A percentile compares a stretch with the other conserved stretches of the same genome.
These are phyloP conservation scores for Chitala chitala DNA, from an alignment of 2,113 vertebrate species.

Conservation along the genomic window DNA sequence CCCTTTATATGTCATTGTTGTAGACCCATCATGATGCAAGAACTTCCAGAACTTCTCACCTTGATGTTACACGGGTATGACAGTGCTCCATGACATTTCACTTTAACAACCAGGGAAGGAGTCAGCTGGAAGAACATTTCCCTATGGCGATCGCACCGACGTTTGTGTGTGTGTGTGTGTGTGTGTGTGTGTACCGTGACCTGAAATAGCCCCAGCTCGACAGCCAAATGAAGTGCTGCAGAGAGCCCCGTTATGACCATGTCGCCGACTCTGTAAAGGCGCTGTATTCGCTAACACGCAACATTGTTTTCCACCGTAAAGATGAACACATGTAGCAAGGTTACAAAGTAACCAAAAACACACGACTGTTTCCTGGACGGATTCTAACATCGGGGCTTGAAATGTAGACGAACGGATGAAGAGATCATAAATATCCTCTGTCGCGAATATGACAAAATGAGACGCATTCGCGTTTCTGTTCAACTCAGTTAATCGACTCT, in stretches of 20 bases:
- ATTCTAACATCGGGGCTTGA: not conserved
- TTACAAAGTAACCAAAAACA: too few relatives aligned
- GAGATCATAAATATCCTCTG: conserved; percentile 3
- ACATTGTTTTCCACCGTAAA: too few relatives aligned
- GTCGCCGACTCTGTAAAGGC: not conserved
- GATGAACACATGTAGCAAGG: too few relatives aligned
- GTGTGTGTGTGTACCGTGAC: not conserved
- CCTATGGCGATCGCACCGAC: not conserved
- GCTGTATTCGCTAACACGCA: too few relatives aligned
- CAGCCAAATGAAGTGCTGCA: conserved; percentile 7
- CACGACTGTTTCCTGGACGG: not conserved
- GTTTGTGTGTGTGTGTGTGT: not conserved
- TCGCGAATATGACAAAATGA: not conserved
- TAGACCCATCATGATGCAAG: too few relatives aligned
- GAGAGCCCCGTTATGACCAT: conserved; percentile 6
- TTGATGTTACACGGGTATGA: not conserved
- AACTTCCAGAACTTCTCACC: not conserved
- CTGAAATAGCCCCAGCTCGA: not conserved
- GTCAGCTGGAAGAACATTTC: not conserved
- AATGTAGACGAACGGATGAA: not conserved
- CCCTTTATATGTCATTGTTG: too few relatives aligned
- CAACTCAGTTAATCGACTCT: not conserved
- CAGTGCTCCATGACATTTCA: conserved; percentile 10
- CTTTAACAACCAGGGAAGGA: not conserved
- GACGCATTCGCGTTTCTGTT: not conserved